Evolutionary conservation across 2,113 vertebrate genomes (phyloP), one percentile per base, ranked within the genome.

Genomic region (Sakesphorus luctuosus): DNA sequence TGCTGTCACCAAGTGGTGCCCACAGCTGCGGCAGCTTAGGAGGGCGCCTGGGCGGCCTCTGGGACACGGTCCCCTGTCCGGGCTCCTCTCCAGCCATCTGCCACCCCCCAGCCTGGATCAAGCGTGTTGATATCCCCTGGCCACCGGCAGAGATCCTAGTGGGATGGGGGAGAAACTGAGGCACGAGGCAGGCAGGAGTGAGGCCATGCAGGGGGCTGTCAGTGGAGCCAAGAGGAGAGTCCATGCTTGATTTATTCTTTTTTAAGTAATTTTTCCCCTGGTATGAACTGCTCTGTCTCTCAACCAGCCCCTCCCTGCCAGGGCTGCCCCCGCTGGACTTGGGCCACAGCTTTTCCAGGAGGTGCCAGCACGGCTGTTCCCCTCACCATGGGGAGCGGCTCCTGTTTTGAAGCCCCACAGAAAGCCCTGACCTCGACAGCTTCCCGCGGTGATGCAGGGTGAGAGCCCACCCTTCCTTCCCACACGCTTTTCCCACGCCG

Each of bases 391-490:
- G 53, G 20, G 44, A 66, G 69, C 28, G 0, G 84, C 76, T 94
- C 80, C 68, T 7, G 21, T 68, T 90, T 87, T 89, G 87, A 96
- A 90, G 78, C 49, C 58, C 66, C 75, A 50, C 0, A 1, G 49
- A 67, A n/a, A 90, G 73, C 55, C 50, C 90, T 95, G 94, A 94
- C 94, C 95, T 76, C 28, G 26, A 92, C 55, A 33, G 82, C 74
- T 87, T 94, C 95, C 95, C 85, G 4, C 16, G 1, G 3, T 7
- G 9, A 72, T 66, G 65, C 2, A 80, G 80, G 89, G 56, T 2
- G 2, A 91, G 89, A 94, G 87, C 93, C 95, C 95, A 94, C 93
- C 86, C 95, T 97, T 96, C 96, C 96, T 96, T 95, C 94, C 94
- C 86, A 7, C 96, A 78, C 2, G 20, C 65, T 94, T 87, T 96